Evolutionary conservation across 2,888 invertebrate genomes (phyloP), one percentile per base, ranked within the genome.

Genomic region (Podotricha telesiphe): DNA sequence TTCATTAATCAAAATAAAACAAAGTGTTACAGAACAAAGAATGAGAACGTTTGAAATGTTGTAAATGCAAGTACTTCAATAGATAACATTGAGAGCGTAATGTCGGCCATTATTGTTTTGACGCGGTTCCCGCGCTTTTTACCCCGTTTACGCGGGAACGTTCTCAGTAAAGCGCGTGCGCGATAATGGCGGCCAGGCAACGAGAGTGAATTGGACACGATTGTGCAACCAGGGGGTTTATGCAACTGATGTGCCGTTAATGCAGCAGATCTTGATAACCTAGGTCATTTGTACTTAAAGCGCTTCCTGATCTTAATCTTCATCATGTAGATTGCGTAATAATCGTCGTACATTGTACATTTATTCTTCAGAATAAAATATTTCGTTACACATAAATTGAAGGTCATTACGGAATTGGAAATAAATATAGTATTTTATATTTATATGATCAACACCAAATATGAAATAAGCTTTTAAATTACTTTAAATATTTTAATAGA

Each of bases 51-150:
- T 85, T 75, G 80, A 82, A 82, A 85, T 87, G 86, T 87, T 83
- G 88, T 86, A 86, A 87, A 86, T 79, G 77, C 78, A 77, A 74
- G 72, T 79, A 80, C 70, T 71, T 59, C 77, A 78, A 82, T 79
- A 90, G 89, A 91, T 91, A 91, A 88, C 87, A 90, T 91, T 89
- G 80, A 87, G 86, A 86, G 87, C 86, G 87, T 89, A 89, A 92
- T 91, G 90, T 89, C 87, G 89, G 87, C 86, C 86, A 87, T 91
- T 87, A 89, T 92, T 90, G 88, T 88, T 85, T 82, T 75, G 80
- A 80, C 76, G 80, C 73, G 78, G 87, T 91, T 93, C 93, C 91
- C 93, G 92, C 92, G 93, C 87, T 91, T 93, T 93, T 93, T 92
- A 88, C 83, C 79, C 76, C 72, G 80, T 81, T 85, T 85, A 84